A percentile compares a stretch with the other conserved stretches of the same genome.
phyloP scores from a whole-genome alignment of 2,888 invertebrate species.

The Acanthopleura granulata region DNA sequence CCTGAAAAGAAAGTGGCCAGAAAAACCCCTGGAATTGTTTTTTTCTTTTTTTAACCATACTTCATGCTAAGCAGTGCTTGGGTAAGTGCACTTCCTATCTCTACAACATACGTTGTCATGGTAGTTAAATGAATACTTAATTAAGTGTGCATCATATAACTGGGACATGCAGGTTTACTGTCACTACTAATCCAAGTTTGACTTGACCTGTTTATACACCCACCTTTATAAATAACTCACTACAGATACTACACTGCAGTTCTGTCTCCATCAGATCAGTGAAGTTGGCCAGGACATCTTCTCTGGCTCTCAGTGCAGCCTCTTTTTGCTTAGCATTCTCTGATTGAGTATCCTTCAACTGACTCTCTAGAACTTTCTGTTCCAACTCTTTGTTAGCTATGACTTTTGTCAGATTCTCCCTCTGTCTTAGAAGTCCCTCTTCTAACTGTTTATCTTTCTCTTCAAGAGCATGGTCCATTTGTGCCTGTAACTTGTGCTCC shows the following conservation, averaged over 20 bases:
- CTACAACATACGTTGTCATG: too few species aligned
- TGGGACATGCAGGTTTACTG: too few species aligned
- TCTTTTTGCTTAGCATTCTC: slow-evolving; percentile 56
- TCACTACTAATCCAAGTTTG: too few species aligned
- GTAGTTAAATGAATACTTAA: too few species aligned
- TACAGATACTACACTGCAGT: slow-evolving; percentile 82
- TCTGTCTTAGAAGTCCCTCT: slow-evolving; percentile 29
- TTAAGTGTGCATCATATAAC: too few species aligned
- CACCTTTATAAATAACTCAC: slow-evolving; percentile 79
- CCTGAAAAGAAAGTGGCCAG: too few species aligned
- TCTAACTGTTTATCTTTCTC: slow-evolving; percentile 59
- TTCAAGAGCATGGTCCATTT: slow-evolving; percentile 75
- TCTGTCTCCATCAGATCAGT: slow-evolving; percentile 72
- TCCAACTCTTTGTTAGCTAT: slow-evolving; percentile 58
- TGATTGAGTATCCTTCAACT: slow-evolving; percentile 51
- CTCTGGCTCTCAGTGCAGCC: slow-evolving; percentile 48
- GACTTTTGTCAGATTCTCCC: slow-evolving; percentile 37
- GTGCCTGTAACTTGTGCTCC: slow-evolving; percentile 68
- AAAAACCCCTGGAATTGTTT: too few species aligned
- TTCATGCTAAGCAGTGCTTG: too few species aligned
- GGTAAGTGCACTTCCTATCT: too few species aligned
- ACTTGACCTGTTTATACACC: too few species aligned
- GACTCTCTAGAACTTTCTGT: slow-evolving; percentile 57
- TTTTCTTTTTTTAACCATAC: too few species aligned
- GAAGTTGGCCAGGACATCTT: slow-evolving; percentile 59